phyloP scores from a whole-genome alignment of 2,888 invertebrate genomes.

The Sphaerophoria taeniata region DNA sequence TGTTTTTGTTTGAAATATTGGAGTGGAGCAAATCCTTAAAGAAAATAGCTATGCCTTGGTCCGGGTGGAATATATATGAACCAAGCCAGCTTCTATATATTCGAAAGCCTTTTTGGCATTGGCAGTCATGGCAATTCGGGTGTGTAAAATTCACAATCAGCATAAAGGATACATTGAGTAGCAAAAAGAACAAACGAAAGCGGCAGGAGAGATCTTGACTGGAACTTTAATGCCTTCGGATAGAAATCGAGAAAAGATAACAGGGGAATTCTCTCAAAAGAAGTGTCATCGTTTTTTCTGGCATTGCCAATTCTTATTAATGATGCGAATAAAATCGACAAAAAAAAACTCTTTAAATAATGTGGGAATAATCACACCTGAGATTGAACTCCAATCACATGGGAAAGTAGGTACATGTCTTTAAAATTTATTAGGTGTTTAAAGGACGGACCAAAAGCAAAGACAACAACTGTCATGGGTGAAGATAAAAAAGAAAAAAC shows the following conservation, averaged over 20 bases:
- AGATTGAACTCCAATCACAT: background rate
- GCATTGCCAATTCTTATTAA: constrained; percentile 8
- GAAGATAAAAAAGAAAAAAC: background rate
- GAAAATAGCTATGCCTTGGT: background rate
- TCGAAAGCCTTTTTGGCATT: background rate
- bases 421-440: constrained; percentile 17
- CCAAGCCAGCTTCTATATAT: constrained; percentile 5
- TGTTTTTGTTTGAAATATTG: background rate
- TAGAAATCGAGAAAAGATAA: constrained; percentile 6
- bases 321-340: constrained; percentile 26
- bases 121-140: constrained; percentile 4
- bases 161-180: background rate
- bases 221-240: background rate
- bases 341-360: background rate
- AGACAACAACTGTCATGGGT: background rate
- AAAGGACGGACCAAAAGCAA: background rate
- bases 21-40: constrained; percentile 21
- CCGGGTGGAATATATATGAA: background rate
- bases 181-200: background rate
- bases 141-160: constrained; percentile 29
- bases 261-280: constrained; percentile 13
- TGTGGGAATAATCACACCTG: constrained; percentile 34
- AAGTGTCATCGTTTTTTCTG: constrained; percentile 8
- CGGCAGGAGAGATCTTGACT: background rate
- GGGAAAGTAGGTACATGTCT: background rate